A percentile compares a stretch with the other conserved stretches of the same genome.
Conservation (phyloP, 2,888 invertebrate species). For the Odontothrips loti region DNA sequence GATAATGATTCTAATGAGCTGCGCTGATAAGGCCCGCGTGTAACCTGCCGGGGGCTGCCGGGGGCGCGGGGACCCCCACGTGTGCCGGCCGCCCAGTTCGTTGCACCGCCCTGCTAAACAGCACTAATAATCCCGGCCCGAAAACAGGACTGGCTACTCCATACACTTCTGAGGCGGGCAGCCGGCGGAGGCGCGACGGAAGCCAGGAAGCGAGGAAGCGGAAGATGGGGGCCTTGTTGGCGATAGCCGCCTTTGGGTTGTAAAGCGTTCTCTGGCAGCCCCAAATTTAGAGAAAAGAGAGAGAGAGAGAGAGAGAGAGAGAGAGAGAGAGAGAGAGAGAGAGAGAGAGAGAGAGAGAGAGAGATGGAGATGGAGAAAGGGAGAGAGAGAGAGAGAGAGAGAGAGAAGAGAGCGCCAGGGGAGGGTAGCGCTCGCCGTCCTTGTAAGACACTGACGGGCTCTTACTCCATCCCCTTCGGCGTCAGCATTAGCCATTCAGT, state of each 20-base stretch:
- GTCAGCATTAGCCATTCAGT: constrained; percentile 8
- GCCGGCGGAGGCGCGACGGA: too few relatives aligned
- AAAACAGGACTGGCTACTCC: too few relatives aligned
- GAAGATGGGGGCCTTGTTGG: too few relatives aligned
- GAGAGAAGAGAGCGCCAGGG: not conserved
- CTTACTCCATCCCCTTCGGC: not conserved
- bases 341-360: not conserved
- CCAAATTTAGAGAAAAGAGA: too few relatives aligned
- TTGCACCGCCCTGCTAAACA: constrained; percentile 12
- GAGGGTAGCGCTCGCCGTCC: too few relatives aligned
- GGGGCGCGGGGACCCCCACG: not conserved
- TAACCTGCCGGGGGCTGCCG: not conserved
- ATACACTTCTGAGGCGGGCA: too few relatives aligned
- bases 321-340: not conserved
- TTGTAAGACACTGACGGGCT: not conserved
- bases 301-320: too few relatives aligned
- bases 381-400: not conserved
- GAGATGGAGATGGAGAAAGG: not conserved
- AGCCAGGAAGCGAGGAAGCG: too few relatives aligned
- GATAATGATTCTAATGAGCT: constrained; percentile 19
- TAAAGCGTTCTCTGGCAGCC: too few relatives aligned
- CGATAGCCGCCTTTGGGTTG: too few relatives aligned
- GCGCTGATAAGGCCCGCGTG: not conserved
- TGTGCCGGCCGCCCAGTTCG: not conserved
- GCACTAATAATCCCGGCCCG: not conserved